Evolutionary conservation across 2,888 invertebrate genomes (phyloP).

Genomic region (Tetranychus piercei): DNA sequence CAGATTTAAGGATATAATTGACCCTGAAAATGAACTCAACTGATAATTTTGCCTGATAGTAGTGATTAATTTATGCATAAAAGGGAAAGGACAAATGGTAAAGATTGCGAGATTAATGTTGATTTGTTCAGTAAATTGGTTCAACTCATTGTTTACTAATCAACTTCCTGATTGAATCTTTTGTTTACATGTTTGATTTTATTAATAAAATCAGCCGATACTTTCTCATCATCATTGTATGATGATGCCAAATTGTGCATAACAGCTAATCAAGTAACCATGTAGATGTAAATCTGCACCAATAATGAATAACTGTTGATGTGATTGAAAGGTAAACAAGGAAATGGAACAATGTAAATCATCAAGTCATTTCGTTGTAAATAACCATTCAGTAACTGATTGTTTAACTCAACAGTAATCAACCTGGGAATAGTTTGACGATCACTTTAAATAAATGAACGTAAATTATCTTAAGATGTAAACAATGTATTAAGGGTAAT

Average conservation of each 20-base stretch:
- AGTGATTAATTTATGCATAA: neutral
- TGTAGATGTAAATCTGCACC: neutral
- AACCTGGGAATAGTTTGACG: neutral
- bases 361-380: neutral
- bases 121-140: neutral
- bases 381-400: neutral
- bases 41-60: neutral
- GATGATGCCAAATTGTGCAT: neutral
- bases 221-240: neutral
- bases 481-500: too few relatives aligned
- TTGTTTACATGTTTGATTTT: neutral
- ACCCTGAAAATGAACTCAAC: neutral
- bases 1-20: neutral
- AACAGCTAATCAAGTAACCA: neutral
- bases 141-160: neutral
- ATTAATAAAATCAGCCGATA: neutral
- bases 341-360: neutral
- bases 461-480: too few relatives aligned
- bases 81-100: neutral
- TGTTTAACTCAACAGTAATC: neutral
- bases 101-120: neutral
- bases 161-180: neutral
- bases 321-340: neutral
- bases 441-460: too few relatives aligned
- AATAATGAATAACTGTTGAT: neutral